Percentiles rank a stretch among this genome's conserved stretches.
Conservation (phyloP, 2,797 vertebrate species). For the Hoplostethus mediterraneus region DNA sequence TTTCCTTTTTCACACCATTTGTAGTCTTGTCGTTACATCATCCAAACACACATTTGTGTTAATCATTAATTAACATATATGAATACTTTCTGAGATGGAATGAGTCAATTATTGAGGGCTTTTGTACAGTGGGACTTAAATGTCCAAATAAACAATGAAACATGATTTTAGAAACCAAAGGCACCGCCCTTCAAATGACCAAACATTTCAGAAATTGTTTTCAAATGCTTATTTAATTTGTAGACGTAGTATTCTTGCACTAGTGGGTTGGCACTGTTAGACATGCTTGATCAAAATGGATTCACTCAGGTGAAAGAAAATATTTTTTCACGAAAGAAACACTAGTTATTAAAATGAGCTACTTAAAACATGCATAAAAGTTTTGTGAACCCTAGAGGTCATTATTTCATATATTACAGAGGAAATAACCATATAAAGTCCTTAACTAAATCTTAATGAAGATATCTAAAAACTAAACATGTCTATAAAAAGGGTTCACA, state of each 20-base stretch:
- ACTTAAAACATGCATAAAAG: conserved; percentile 4
- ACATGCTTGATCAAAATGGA: conserved; percentile 38
- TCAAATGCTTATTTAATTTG: conserved; percentile 53
- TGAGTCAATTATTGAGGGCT: not conserved
- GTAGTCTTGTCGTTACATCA: conserved; percentile 51
- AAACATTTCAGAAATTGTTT: conserved; percentile 78
- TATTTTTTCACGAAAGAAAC: no score
- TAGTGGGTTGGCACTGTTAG: conserved; percentile 59
- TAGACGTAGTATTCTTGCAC: conserved; percentile 60
- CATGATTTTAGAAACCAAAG: not conserved
- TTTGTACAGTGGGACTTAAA: not conserved
- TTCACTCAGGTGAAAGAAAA: conserved; percentile 1
- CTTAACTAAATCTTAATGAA: no score
- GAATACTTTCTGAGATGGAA: conserved; percentile 83
- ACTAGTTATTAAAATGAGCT: conserved; percentile 11
- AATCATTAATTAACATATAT: conserved; percentile 39
- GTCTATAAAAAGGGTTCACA: no score
- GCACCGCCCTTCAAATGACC: not conserved
- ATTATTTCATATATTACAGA: no score
- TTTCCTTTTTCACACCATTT: conserved; percentile 53
- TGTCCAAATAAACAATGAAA: conserved; percentile 9
- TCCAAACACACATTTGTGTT: conserved; percentile 52
- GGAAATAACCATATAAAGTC: no score
- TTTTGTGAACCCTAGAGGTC: no score
- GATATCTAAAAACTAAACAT: no score